phyloP scores from a whole-genome alignment of 2,113 vertebrate species.

The Tetrax tetrax region DNA sequence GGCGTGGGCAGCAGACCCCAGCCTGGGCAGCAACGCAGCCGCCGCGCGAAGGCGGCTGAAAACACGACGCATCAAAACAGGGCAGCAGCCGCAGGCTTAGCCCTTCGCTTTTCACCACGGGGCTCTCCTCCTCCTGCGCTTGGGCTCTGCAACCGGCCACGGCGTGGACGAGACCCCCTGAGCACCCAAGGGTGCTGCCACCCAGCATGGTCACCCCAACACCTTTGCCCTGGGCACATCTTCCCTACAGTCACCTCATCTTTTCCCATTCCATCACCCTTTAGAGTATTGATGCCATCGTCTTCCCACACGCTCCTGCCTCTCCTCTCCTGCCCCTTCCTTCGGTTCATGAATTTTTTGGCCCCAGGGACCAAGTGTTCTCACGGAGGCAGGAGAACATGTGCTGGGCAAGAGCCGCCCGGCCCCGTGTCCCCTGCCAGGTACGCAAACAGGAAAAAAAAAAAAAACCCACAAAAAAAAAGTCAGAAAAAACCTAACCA shows the following conservation, averaged over 20 bases:
- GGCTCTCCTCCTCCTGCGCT: background rate
- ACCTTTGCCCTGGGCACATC: background rate
- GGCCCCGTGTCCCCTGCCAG: background rate
- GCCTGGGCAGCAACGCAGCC: background rate
- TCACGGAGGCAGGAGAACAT: slow-evolving; percentile 12
- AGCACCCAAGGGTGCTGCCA: background rate
- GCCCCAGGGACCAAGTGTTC: slow-evolving; percentile 46
- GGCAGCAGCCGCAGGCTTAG: background rate
- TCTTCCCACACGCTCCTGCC: background rate
- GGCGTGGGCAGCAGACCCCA: background rate
- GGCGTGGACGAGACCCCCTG: rapidly evolving
- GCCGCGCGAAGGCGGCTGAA: rapidly evolving
- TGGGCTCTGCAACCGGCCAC: rapidly evolving
- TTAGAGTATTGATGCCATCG: background rate
- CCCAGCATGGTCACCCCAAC: background rate
- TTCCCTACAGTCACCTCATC: background rate
- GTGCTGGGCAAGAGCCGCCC: background rate
- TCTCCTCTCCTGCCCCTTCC: background rate
- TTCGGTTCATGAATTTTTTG: slow-evolving; percentile 13
- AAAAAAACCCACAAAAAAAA: background rate
- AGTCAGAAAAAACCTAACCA: slow-evolving; percentile 62
- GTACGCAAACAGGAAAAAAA: background rate
- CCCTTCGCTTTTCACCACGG: background rate
- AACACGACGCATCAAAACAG: background rate
- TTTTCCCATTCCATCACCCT: background rate